phyloP scores from a whole-genome alignment of 1,140 invertebrate species.

The Himalopsyche phryganea region DNA sequence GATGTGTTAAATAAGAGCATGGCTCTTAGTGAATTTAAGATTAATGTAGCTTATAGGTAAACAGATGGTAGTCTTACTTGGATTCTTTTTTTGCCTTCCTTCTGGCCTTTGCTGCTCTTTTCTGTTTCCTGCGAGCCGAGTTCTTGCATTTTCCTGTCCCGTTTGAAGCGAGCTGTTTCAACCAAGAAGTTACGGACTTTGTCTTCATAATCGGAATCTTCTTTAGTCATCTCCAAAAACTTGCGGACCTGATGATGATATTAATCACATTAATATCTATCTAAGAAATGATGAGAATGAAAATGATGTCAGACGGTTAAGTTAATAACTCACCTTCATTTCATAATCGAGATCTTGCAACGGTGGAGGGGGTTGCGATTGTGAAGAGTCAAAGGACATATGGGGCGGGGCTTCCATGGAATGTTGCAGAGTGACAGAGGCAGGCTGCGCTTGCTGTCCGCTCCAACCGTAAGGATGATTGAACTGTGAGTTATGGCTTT shows the following conservation, averaged over 20 bases:
- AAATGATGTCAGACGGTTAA: too few species aligned
- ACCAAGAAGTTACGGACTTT: slow-evolving; percentile 79
- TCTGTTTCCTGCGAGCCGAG: slow-evolving; percentile 62
- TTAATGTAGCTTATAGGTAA: too few species aligned
- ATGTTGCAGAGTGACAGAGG: too few species aligned
- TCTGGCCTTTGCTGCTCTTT: slow-evolving; percentile 69
- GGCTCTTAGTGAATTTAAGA: too few species aligned
- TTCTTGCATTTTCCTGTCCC: slow-evolving; percentile 63
- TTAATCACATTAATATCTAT: too few species aligned
- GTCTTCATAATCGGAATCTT: slow-evolving; percentile 78
- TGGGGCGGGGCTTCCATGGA: slow-evolving; percentile 27
- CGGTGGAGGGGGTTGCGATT: slow-evolving; percentile 38
- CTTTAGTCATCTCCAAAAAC: slow-evolving; percentile 73
- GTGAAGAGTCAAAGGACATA: slow-evolving; percentile 17
- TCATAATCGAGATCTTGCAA: slow-evolving; percentile 63
- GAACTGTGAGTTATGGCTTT: slow-evolving; percentile 58
- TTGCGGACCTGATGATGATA: slow-evolving; percentile 67
- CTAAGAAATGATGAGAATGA: too few species aligned
- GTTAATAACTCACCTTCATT: slow-evolving; percentile 46
- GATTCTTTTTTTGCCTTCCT: slow-evolving; percentile 49
- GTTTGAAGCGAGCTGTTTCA: slow-evolving; percentile 75
- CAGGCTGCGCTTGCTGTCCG: slow-evolving; percentile 35
- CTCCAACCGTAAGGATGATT: slow-evolving; percentile 53
- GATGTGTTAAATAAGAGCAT: too few species aligned
- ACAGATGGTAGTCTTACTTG: too few species aligned